These are phyloP conservation scores for Rhynchopsitta pachyrhyncha DNA, from an alignment of 2,113 vertebrate genomes.

Conservation along the genomic window DNA sequence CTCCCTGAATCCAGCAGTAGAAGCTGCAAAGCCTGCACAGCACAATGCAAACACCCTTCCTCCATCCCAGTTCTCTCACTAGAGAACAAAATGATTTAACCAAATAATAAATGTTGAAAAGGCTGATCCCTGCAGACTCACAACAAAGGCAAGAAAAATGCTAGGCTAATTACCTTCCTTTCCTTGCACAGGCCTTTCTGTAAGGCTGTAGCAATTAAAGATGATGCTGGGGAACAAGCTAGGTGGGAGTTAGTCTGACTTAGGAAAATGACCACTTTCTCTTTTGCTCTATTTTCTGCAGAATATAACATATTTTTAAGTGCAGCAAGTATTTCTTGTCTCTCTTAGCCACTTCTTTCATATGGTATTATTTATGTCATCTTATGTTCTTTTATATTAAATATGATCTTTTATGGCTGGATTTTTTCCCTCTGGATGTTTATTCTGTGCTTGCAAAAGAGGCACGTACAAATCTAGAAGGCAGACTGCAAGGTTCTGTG, in stretches of 20 bases:
- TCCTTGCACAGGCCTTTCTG: neutral
- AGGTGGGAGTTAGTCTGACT: neutral
- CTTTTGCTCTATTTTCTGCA: neutral
- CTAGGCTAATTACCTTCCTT: neutral
- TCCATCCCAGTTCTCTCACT: neutral
- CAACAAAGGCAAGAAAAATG: neutral
- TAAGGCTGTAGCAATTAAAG: neutral
- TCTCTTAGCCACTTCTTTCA: neutral
- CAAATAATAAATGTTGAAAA: neutral
- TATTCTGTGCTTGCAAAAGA: neutral
- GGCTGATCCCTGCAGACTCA: neutral
- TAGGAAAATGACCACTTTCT: neutral
- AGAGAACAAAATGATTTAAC: neutral
- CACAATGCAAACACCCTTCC: neutral
- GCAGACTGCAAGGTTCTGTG: neutral
- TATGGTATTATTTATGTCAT: neutral
- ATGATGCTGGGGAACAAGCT: neutral
- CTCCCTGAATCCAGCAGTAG: neutral
- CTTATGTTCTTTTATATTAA: neutral
- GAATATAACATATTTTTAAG: neutral
- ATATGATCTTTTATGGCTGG: neutral
- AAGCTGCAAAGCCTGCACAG: neutral
- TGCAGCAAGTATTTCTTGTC: neutral
- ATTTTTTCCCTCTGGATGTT: neutral
- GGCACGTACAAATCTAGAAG: neutral